Evolutionary conservation across 2,888 invertebrate species (phyloP), one percentile per base, ranked within the genome.

Genomic region (Toxonevra muliebris): DNA sequence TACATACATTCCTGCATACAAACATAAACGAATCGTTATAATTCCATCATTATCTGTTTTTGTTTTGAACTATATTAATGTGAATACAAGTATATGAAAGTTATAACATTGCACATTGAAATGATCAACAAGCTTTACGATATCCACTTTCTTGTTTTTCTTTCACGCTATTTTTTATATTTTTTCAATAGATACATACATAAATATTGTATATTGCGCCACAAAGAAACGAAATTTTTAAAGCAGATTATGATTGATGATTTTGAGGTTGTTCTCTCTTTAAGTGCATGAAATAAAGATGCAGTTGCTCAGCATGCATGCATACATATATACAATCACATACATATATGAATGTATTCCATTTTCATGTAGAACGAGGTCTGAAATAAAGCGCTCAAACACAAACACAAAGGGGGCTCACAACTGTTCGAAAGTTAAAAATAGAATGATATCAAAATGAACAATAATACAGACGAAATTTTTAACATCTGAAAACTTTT

Each of bases 161-260:
- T 30, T 30, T 7, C 7, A 30, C 7, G 2, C 30, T 30, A 30
- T 30, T 30, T 30, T 30, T 30, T n/a, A n/a, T n/a, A n/a, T n/a
- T 30, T 30, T 30, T 30, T 30, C 2, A 30, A 30, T 30, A 30
- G 7, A 30, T 8, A 61, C 45, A 41, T 50, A 54, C 15, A 53
- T 48, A 61, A 52, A 42, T 54, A 48, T 17, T 11, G 43, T 54
- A 53, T 19, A 59, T 19, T 60, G 30, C 11, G 53, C 61, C 42
- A 52, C 52, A 61, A 57, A 53, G 42, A 43, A 13, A 48, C 42
- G 41, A 59, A 42, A 52, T 40, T 12, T 5, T 41, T 17, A 40
- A 45, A 1, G 13, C 12, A 30, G 17, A 40, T 40, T 7, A 13
- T 17, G 12, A n/a, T 55, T 4, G 10, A n/a, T 30, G 9, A n/a